Conservation (phyloP, 2,888 invertebrate species). For the Erynnis tages region DNA sequence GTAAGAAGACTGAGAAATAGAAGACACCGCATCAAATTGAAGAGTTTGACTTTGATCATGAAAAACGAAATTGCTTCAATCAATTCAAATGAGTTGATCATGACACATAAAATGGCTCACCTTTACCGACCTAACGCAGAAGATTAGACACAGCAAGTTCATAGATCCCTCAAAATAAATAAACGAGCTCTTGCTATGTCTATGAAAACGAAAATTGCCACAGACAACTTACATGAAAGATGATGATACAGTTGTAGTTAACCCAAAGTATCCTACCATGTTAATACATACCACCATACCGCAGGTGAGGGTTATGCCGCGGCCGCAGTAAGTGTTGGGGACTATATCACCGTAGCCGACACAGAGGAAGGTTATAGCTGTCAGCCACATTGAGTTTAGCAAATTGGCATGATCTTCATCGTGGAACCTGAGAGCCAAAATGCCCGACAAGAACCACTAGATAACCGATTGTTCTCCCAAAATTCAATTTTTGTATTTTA, state of each 20-base stretch:
- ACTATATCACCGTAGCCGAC: slow-evolving; percentile 99
- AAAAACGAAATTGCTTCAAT: slow-evolving; percentile 54
- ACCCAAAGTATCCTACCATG: slow-evolving; percentile 63
- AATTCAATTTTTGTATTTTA: slow-evolving; percentile 9
- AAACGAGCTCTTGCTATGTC: slow-evolving; percentile 54
- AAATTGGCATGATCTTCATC: slow-evolving; percentile 99
- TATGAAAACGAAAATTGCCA: slow-evolving; percentile 40
- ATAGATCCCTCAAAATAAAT: slow-evolving; percentile 3
- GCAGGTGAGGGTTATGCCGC: slow-evolving; percentile 98
- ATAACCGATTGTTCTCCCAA: slow-evolving; percentile 56
- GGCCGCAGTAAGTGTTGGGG: slow-evolving; percentile 99
- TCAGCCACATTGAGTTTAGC: slow-evolving; percentile 99
- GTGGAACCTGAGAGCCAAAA: slow-evolving; percentile 92
- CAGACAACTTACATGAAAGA: slow-evolving; percentile 20
- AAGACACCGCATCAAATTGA: slow-evolving; percentile 49
- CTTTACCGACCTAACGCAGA: slow-evolving; percentile 64
- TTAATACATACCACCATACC: slow-evolving; percentile 98
- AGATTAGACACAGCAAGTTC: slow-evolving; percentile 62
- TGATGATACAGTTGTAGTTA: slow-evolving; percentile 37
- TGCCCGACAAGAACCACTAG: slow-evolving; percentile 79
- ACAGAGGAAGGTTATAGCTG: slow-evolving; percentile 99
- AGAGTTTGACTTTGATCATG: slow-evolving; percentile 80
- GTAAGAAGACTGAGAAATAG: slow-evolving; percentile 50
- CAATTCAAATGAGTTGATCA: slow-evolving; percentile 45
- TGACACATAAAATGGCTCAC: slow-evolving; percentile 81